Percentiles rank a stretch among this genome's conserved stretches.
phyloP scores from a whole-genome alignment of 2,113 vertebrate genomes.

The Atrichornis clamosus region DNA sequence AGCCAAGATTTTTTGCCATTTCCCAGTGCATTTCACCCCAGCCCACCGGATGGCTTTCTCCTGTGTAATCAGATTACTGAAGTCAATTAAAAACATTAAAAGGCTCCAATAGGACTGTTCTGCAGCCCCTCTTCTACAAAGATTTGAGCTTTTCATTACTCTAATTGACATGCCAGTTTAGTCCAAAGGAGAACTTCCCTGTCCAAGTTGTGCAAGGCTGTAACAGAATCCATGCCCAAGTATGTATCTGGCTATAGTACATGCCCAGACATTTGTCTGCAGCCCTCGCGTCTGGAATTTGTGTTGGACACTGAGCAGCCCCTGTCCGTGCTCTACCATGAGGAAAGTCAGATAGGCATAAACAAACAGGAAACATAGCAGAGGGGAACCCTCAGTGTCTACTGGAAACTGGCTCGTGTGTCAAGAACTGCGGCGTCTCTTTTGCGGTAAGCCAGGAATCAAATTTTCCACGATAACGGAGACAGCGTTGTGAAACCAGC shows the following conservation, averaged over 20 bases:
- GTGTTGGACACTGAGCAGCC: conserved; percentile 25
- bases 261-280: conserved; percentile 53
- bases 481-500: neutral
- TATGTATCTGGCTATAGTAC: conserved; percentile 18
- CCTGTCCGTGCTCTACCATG: neutral
- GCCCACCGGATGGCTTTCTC: neutral
- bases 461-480: neutral
- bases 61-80: neutral
- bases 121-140: neutral
- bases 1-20: neutral
- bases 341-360: conserved; percentile 28
- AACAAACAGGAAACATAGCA: conserved; percentile 11
- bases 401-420: neutral
- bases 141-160: neutral
- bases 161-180: neutral
- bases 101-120: neutral
- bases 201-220: conserved; percentile 14
- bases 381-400: conserved; percentile 20
- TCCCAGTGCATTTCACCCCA: neutral
- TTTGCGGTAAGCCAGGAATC: neutral
- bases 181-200: conserved; percentile 3
- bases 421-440: neutral
- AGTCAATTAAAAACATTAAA: conserved; percentile 29
- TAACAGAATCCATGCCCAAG: conserved; percentile 34
- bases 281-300: conserved; percentile 4